phyloP scores from a whole-genome alignment of 2,888 invertebrate species.

The Ophion costatus region DNA sequence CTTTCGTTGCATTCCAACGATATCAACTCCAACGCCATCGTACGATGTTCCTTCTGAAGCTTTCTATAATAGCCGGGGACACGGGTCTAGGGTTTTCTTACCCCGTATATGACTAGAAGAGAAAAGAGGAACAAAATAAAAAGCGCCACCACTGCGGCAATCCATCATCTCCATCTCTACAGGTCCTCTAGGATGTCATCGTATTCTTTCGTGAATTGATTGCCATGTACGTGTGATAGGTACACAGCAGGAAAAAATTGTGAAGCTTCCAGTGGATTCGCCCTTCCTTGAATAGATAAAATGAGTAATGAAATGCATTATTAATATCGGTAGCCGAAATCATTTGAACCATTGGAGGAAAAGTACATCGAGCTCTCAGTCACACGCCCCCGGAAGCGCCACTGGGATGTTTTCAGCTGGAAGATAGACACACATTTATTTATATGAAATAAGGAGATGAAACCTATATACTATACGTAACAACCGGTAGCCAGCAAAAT shows the following conservation, averaged over 20 bases:
- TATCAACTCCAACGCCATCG: no score
- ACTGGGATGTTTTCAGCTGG: background rate
- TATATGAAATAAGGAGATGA: slow-evolving; percentile 1
- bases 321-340: slow-evolving; percentile 5
- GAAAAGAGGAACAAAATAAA: no score
- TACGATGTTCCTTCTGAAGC: no score
- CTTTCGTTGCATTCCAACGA: no score
- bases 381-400: slow-evolving; percentile 20
- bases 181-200: slow-evolving; percentile 46
- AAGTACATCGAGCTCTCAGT: background rate
- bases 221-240: background rate
- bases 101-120: no score
- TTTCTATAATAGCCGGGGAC: no score
- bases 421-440: background rate
- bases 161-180: slow-evolving; percentile 55
- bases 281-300: background rate
- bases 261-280: background rate
- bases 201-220: slow-evolving; percentile 22
- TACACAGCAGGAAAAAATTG: background rate
- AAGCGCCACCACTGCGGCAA: slow-evolving; percentile 11
- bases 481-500: background rate
- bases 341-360: background rate
- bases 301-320: slow-evolving; percentile 5
- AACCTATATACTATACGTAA: background rate
- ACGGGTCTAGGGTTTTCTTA: no score